Evolutionary conservation across 2,888 invertebrate species (phyloP).

Genomic region (Xylota sylvarum): DNA sequence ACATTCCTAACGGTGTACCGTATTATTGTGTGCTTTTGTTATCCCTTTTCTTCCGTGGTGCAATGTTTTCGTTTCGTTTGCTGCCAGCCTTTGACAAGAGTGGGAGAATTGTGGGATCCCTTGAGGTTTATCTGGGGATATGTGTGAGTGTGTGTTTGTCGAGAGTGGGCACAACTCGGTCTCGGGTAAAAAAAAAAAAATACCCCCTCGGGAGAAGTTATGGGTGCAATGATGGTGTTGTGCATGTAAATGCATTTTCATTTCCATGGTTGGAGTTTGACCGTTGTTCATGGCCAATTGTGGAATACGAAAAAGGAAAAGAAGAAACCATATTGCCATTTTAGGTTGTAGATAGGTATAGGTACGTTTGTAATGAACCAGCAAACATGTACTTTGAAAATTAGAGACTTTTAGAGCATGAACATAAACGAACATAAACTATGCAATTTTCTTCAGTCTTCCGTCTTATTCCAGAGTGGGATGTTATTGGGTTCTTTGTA

Average conservation of each 20-base stretch:
- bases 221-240: slow-evolving; percentile 57
- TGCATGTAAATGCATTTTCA: slow-evolving; percentile 70
- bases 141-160: slow-evolving; percentile 25
- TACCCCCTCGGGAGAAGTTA: slow-evolving; percentile 38
- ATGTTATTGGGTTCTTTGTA: neutral
- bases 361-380: neutral
- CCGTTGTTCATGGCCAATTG: slow-evolving; percentile 76
- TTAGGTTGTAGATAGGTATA: slow-evolving; percentile 13
- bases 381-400: neutral
- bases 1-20: slow-evolving; percentile 73
- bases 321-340: slow-evolving; percentile 34
- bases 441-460: slow-evolving; percentile 8
- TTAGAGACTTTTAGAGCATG: slow-evolving; percentile 6
- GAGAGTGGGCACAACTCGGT: slow-evolving; percentile 52
- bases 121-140: neutral
- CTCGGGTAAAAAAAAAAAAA: slow-evolving; percentile 6
- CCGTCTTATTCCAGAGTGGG: neutral
- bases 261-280: slow-evolving; percentile 68
- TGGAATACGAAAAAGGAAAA: slow-evolving; percentile 34
- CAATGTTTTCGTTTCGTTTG: slow-evolving; percentile 17
- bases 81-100: neutral
- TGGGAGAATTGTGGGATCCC: slow-evolving; percentile 41
- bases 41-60: slow-evolving; percentile 70
- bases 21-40: slow-evolving; percentile 72
- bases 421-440: neutral